Conservation (phyloP, 2,797 vertebrate species). For the Eupleurogrammus muticus region DNA sequence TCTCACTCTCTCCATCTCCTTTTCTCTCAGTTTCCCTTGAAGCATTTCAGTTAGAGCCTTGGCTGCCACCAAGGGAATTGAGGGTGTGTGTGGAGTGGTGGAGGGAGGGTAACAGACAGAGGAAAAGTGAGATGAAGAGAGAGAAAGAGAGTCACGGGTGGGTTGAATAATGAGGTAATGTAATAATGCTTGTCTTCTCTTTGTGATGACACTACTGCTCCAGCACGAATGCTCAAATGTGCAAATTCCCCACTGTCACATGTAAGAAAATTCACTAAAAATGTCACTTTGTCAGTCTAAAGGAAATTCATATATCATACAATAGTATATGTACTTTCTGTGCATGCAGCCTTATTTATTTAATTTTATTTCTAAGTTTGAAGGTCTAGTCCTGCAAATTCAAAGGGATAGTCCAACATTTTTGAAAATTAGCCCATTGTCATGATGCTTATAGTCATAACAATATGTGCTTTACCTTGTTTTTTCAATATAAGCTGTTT, state of each 20-base stretch:
- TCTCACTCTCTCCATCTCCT: constrained; percentile 49
- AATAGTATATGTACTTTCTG: not conserved
- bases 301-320: constrained; percentile 13
- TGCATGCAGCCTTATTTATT: not conserved
- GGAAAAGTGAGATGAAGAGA: constrained; percentile 40
- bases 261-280: constrained; percentile 23
- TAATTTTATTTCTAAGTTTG: not conserved
- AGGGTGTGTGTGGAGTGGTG: constrained; percentile 59
- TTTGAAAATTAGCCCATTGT: too few relatives aligned
- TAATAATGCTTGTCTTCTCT: constrained; percentile 57
- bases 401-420: not conserved
- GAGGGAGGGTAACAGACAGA: constrained; percentile 53
- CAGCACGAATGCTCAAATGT: constrained; percentile 48
- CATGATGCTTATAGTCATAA: too few relatives aligned
- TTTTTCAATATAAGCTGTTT: too few relatives aligned
- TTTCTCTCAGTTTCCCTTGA: constrained; percentile 71
- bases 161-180: constrained; percentile 74
- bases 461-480: too few relatives aligned
- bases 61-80: constrained; percentile 71
- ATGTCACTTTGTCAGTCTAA: constrained; percentile 29
- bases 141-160: constrained; percentile 44
- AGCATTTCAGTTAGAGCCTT: constrained; percentile 72
- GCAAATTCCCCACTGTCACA: constrained; percentile 38
- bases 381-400: not conserved
- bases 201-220: constrained; percentile 61